Conservation (phyloP, 2,797 vertebrate genomes). For the Stomatorhinus walkeri region DNA sequence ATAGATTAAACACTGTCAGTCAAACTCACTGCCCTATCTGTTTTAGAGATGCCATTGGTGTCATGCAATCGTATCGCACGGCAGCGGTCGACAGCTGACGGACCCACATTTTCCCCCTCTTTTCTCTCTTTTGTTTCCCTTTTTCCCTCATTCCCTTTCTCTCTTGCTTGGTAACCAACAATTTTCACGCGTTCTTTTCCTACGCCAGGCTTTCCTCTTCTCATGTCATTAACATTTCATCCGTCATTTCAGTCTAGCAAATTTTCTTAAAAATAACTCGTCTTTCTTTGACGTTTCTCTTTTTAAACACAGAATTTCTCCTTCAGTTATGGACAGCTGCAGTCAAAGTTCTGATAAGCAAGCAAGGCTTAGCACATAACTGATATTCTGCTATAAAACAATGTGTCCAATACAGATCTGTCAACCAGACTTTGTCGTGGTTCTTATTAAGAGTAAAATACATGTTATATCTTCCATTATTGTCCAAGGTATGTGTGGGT, state of each 20-base stretch:
- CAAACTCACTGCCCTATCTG: slow-evolving; percentile 4
- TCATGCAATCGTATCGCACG: neutral
- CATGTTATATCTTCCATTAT: neutral
- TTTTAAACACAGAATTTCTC: neutral
- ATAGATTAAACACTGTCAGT: neutral
- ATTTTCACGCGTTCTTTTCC: neutral
- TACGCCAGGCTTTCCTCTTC: neutral
- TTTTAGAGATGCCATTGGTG: neutral
- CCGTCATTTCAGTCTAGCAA: neutral
- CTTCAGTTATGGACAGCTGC: neutral
- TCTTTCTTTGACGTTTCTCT: neutral
- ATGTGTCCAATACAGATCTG: neutral
- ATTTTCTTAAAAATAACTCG: neutral
- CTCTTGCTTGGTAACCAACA: neutral
- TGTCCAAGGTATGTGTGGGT: neutral
- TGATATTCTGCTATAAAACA: neutral
- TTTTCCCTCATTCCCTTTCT: neutral
- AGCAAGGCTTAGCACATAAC: neutral
- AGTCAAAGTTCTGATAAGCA: neutral
- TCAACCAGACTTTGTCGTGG: neutral
- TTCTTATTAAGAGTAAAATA: neutral
- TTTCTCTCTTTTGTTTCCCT: neutral
- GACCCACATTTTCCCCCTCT: neutral
- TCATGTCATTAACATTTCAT: neutral
- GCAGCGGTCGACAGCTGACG: neutral